Evolutionary conservation across 2,888 invertebrate genomes (phyloP), one percentile per base, ranked within the genome.

Genomic region (Pardosa pseudoannulata): DNA sequence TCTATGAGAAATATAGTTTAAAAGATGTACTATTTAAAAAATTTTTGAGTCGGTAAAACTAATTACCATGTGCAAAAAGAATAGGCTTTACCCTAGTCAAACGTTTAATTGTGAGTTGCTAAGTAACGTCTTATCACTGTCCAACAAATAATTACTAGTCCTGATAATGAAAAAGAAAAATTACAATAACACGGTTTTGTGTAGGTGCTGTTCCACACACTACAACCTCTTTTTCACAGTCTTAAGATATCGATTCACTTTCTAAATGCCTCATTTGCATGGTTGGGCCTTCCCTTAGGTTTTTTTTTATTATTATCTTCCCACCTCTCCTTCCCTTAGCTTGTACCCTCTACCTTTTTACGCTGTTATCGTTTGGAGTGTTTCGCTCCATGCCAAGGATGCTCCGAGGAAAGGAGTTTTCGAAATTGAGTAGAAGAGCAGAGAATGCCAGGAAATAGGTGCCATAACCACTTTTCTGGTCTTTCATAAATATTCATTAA

Each of bases 401-500:
- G 5, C 56, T 56, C 56, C 3, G 2, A 19, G 3, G 16, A 23
- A 56, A 23, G 56, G 6, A 11, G 23, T 56, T 16, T 1, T 23
- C 19, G 23, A 36, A 56, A 56, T 56, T 56, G 56, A 23, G 56
- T 19, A 56, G 56, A 56, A 46, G 41, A 5, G 16, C 2, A 16
- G 56, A 23, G 56, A 56, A 46, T 16, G 23, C 23, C 11, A 1
- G 56, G 23, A 56, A 56, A 56, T 56, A 23, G 23, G 23, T 56
- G 19, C 56, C n/a, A 56, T 56, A 56, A 56, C 56, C 56, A 56
- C 56, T 56, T 56, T 56, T 23, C 56, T 23, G 23, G 56, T 1
- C 16, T 19, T 56, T 56, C 56, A 56, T 56, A 56, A 56, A 56
- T 56, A 56, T 56, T 56, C 56, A 56, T 56, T 23, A 56, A 23